Base-by-base conservation (phyloP, 2,888 invertebrate genomes). In the Oxycera nigricornis region DNA sequence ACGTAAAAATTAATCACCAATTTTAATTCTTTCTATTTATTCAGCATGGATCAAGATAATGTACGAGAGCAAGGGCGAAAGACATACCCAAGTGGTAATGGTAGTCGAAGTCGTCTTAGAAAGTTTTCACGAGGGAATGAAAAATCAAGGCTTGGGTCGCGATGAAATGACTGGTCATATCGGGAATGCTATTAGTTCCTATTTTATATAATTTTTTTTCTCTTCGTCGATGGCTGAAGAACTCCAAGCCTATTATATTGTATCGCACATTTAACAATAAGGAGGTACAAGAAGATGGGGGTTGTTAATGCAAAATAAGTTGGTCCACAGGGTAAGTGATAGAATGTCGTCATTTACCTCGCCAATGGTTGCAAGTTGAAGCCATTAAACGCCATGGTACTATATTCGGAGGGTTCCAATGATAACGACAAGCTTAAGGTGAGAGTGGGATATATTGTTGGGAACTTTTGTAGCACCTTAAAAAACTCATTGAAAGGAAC, bases 1-100 rank as follows among this genome's bases (percentile, higher is more conserved):
- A 76, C 76, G 75, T 77, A 77, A 77, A 77, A 77, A 77, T 77
- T 77, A 77, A 77, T 77, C 77, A 77, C 76, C 76, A 77, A 77
- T 77, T 77, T 77, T 77, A 77, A 77, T 77, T 77, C 75, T 73
- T 76, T 76, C 74, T 76, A 76, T 76, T 77, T 77, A 72, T 73
- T 73, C 73, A 75, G 70, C 31, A 20, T 26, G 65, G 39, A 65
- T 65, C 22, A 11, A 65, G 14, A 65, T 62, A 62, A 41, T 24
- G 65, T 39, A 26, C 22, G 35, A 31, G 26, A 31, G 22, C 9
- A 26, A 68, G 26, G 68, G 9, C 20, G 55, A 22, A 55, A 6
- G 14, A 22, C 24, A 17, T 3, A 22, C 17, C 14, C 39, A n/a
- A n/a, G n/a, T n/a, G n/a, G n/a, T n/a, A n/a, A n/a, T 55, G 55